Evolutionary conservation across 2,888 invertebrate genomes (phyloP).

Genomic region (Amphimallon solstitiale): DNA sequence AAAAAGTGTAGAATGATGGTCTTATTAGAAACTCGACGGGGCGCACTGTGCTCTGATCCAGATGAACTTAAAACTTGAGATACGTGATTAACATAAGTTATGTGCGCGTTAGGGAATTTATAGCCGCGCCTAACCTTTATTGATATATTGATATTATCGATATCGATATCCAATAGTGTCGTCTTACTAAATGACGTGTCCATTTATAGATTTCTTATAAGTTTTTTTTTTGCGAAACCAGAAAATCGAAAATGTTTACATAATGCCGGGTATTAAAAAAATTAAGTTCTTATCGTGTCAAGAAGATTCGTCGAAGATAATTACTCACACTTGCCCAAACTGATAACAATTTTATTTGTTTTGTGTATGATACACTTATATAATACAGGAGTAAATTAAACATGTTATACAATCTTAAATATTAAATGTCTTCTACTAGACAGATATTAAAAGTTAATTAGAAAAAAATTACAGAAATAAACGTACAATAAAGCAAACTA

Average conservation of each 20-base stretch:
- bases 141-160: conserved; percentile 39
- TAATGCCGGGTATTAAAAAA: background rate
- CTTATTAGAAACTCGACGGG: background rate
- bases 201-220: conserved; percentile 19
- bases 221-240: conserved; percentile 10
- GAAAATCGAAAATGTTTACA: background rate
- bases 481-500: no score
- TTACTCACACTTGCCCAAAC: conserved; percentile 13
- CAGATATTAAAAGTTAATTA: no score
- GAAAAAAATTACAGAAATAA: no score
- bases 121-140: conserved; percentile 43
- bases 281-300: background rate
- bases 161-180: conserved; percentile 48
- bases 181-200: conserved; percentile 19
- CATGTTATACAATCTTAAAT: no score
- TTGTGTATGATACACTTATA: background rate
- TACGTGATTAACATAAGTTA: conserved; percentile 27
- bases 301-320: background rate
- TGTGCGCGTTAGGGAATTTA: conserved; percentile 38
- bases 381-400: no score
- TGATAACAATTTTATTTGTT: background rate
- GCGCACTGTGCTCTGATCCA: background rate
- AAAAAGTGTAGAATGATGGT: no score
- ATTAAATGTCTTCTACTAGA: no score
- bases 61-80: conserved; percentile 21